Evolutionary conservation across 2,113 vertebrate species (phyloP).

Genomic region (Nothocercus nigrocapillus): DNA sequence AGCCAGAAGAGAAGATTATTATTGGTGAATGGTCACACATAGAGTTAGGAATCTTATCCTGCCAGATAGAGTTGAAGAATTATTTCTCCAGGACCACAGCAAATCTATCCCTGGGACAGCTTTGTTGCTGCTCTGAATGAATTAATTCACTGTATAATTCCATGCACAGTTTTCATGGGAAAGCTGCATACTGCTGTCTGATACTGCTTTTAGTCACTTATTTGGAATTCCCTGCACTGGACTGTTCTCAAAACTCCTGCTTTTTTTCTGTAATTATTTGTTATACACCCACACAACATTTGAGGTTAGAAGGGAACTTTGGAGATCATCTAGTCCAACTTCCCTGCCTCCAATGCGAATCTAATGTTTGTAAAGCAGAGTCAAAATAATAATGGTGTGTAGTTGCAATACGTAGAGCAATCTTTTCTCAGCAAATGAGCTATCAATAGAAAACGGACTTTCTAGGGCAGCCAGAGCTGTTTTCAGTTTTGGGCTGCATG

Average conservation of each 20-base stretch:
- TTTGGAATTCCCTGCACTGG: background rate
- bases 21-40: background rate
- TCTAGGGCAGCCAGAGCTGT: background rate
- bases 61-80: background rate
- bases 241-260: background rate
- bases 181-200: background rate
- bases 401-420: background rate
- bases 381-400: background rate
- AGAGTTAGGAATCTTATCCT: background rate
- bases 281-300: background rate
- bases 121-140: background rate
- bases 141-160: background rate
- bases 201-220: background rate
- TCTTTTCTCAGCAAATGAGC: background rate
- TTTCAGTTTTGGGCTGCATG: background rate
- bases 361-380: background rate
- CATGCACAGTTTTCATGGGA: background rate
- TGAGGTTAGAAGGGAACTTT: background rate
- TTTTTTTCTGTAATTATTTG: background rate
- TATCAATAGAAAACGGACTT: background rate
- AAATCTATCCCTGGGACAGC: background rate
- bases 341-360: background rate
- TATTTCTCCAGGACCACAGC: background rate
- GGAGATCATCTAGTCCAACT: background rate
- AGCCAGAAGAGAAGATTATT: background rate